Percentiles rank a stretch among this genome's conserved stretches.
Conservation (phyloP, 2,888 invertebrate genomes). For the Chymomyza procnemis region DNA sequence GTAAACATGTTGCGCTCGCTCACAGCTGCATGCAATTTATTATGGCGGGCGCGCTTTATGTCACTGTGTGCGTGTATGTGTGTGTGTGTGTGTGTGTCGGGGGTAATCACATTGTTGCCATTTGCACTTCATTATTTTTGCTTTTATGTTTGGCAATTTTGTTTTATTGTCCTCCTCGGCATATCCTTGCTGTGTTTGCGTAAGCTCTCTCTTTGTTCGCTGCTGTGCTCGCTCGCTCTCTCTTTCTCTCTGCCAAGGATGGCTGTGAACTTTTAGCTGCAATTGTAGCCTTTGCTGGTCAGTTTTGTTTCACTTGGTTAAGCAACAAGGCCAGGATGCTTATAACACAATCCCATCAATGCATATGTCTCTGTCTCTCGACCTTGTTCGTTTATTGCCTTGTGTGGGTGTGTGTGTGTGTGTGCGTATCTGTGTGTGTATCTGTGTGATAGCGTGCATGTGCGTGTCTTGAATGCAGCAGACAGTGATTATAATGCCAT, state of each 20-base stretch:
- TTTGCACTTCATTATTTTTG: constrained; percentile 72
- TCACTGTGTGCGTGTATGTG: constrained; percentile 61
- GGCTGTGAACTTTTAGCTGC: neutral
- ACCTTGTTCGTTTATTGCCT: constrained; percentile 42
- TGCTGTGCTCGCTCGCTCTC: constrained; percentile 2
- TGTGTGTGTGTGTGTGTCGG: too few species aligned
- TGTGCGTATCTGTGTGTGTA: constrained; percentile 19
- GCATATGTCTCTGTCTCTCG: constrained; percentile 7
- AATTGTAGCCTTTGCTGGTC: constrained; percentile 21
- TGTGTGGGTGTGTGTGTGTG: constrained; percentile 34
- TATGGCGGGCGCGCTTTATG: constrained; percentile 37
- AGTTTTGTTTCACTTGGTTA: constrained; percentile 61
- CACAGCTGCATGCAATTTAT: constrained; percentile 45
- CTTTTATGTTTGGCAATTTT: constrained; percentile 70
- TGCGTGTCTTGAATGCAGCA: constrained; percentile 43
- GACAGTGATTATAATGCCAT: constrained; percentile 75
- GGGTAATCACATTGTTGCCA: constrained; percentile 74
- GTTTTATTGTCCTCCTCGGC: constrained; percentile 58
- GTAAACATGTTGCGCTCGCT: constrained; percentile 22
- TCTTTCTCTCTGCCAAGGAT: neutral
- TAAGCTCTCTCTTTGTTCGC: constrained; percentile 29
- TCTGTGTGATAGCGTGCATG: constrained; percentile 15
- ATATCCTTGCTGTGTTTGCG: constrained; percentile 52
- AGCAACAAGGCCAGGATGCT: constrained; percentile 66
- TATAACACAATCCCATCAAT: constrained; percentile 12